A percentile compares a stretch with the other conserved stretches of the same genome.
phyloP scores from a whole-genome alignment of 37 sponge, comb jelly and placozoan species.

The Hexactinellida sp. region DNA sequence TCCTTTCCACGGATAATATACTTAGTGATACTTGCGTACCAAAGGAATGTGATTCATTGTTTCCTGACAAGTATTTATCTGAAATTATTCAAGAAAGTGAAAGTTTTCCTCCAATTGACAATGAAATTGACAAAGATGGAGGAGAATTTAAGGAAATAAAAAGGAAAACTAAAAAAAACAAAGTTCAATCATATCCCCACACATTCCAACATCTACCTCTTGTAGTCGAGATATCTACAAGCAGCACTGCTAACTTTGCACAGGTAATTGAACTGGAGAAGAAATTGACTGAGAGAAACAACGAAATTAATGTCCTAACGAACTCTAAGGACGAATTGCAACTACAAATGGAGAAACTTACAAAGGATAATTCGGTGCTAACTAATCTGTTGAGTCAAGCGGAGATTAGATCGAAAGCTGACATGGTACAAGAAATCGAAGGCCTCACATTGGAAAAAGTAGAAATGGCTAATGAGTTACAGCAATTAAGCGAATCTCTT shows the following conservation, averaged over 20 bases:
- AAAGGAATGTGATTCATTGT: not conserved
- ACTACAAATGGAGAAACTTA: not conserved
- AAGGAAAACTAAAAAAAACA: not conserved
- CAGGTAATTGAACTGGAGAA: not conserved
- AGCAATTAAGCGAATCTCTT: not conserved
- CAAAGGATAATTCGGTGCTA: not conserved
- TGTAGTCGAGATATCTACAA: not conserved
- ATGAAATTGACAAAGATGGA: not conserved
- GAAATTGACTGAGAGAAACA: not conserved
- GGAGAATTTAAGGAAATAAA: conserved; percentile 11
- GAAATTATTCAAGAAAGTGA: not conserved
- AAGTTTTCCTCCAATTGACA: not conserved
- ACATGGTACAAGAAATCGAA: not conserved
- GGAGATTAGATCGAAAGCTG: not conserved
- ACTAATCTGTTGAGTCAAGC: not conserved
- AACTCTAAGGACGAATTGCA: not conserved
- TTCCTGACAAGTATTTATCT: not conserved
- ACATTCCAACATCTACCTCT: not conserved
- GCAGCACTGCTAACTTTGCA: not conserved
- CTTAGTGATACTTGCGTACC: not conserved
- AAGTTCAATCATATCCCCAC: not conserved
- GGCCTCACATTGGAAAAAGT: not conserved
- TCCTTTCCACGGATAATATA: not conserved
- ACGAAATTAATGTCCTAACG: not conserved
- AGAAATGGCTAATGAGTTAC: not conserved